Evolutionary conservation across 2,113 vertebrate species (phyloP).

Genomic region (Sarotherodon lohbergeri): DNA sequence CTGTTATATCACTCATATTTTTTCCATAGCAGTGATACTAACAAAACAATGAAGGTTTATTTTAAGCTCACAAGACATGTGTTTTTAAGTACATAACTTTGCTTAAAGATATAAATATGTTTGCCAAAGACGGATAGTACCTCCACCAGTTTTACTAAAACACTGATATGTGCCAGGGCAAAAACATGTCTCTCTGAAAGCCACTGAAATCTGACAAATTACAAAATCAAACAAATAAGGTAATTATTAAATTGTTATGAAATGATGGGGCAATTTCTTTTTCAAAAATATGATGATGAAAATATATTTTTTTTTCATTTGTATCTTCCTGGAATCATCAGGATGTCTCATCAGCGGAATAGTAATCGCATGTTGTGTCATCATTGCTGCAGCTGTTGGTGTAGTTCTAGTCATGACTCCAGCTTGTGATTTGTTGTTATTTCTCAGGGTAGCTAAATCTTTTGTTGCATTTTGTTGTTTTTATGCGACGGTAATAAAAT

Average conservation of each 20-base stretch:
- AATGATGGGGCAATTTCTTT: neutral
- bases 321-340: neutral
- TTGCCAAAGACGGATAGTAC: too few species aligned
- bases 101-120: neutral
- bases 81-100: neutral
- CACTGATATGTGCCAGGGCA: neutral
- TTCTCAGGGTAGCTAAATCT: neutral
- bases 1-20: too few species aligned
- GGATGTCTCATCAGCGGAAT: constrained; percentile 13
- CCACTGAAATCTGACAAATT: neutral
- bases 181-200: neutral
- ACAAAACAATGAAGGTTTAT: neutral
- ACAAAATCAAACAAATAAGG: neutral
- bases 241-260: neutral
- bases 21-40: neutral
- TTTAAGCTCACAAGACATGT: neutral
- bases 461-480: neutral
- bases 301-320: neutral
- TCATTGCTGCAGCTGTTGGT: neutral
- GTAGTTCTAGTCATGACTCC: neutral
- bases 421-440: neutral
- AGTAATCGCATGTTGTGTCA: neutral
- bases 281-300: neutral
- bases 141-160: neutral
- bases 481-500: neutral